Evolutionary conservation across 2,113 vertebrate genomes (phyloP), one percentile per base, ranked within the genome.

Genomic region (Silurus glanis): DNA sequence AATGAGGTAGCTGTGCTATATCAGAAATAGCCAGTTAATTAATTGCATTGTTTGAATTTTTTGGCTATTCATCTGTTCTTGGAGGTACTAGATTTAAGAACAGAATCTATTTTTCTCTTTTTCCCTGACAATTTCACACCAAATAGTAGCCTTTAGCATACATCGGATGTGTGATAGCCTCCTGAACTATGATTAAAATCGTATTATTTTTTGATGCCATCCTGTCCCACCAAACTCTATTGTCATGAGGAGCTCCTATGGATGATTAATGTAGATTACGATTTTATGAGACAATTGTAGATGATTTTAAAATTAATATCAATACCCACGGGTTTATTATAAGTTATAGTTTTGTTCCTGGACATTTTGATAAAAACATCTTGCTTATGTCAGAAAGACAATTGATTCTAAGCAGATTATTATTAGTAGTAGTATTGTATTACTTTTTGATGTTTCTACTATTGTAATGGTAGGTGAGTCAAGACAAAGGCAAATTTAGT

Each of bases 381-480:
- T 86, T 82, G 89, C 45, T 74, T 10, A 74, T 92, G 88, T 91
- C 90, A 89, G 79, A 87, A 90, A 84, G 84, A 89, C 91, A 91
- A 88, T 87, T 85, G 71, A 84, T 61, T 84, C 61, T 76, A 86
- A 90, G 89, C 82, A 90, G 89, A 92, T n/a, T n/a, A n/a, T n/a
- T n/a, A n/a, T n/a, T n/a, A n/a, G n/a, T n/a, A n/a, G n/a, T n/a
- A n/a, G n/a, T n/a, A n/a, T n/a, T n/a, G n/a, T n/a, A n/a, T n/a
- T n/a, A n/a, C n/a, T n/a, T n/a, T n/a, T n/a, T n/a, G n/a, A n/a
- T n/a, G n/a, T n/a, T n/a, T n/a, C n/a, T n/a, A n/a, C n/a, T n/a
- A n/a, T n/a, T n/a, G n/a, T n/a, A n/a, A n/a, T n/a, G n/a, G n/a
- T n/a, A n/a, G n/a, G n/a, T n/a, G n/a, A n/a, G n/a, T n/a, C n/a